These are phyloP conservation scores for Hozukius guyotensis DNA, from an alignment of 2,797 vertebrate genomes.

Conservation along the genomic window DNA sequence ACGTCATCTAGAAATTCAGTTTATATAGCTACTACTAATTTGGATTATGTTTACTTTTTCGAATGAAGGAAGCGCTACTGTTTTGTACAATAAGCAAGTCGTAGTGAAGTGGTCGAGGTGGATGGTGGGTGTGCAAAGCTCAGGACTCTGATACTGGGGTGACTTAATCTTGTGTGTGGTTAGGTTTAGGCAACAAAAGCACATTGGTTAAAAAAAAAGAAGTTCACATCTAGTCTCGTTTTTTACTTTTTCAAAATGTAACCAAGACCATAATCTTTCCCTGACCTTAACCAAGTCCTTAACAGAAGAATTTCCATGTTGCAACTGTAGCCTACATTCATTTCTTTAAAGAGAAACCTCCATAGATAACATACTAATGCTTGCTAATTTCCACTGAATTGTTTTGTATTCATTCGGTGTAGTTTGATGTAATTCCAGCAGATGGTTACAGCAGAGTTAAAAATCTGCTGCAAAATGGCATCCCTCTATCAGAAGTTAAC, in stretches of 20 bases:
- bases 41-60: background rate
- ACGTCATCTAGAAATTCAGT: background rate
- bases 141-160: background rate
- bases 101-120: background rate
- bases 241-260: background rate
- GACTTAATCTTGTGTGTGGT: background rate
- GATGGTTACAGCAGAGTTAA: slow-evolving; percentile 65
- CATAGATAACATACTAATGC: background rate
- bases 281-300: background rate
- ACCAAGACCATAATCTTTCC: background rate
- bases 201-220: too few species aligned
- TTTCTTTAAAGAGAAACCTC: background rate
- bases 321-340: background rate
- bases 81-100: background rate
- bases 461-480: slow-evolving; percentile 62
- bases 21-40: background rate
- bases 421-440: slow-evolving; percentile 53
- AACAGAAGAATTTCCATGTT: background rate
- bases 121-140: background rate
- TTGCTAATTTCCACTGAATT: background rate
- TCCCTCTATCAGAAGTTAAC: slow-evolving; percentile 62
- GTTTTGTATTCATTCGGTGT: slow-evolving; percentile 40
- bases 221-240: background rate
- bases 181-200: background rate
- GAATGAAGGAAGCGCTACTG: background rate